Evolutionary conservation across 2,113 vertebrate species (phyloP).

Genomic region (Cheirogaleus medius): DNA sequence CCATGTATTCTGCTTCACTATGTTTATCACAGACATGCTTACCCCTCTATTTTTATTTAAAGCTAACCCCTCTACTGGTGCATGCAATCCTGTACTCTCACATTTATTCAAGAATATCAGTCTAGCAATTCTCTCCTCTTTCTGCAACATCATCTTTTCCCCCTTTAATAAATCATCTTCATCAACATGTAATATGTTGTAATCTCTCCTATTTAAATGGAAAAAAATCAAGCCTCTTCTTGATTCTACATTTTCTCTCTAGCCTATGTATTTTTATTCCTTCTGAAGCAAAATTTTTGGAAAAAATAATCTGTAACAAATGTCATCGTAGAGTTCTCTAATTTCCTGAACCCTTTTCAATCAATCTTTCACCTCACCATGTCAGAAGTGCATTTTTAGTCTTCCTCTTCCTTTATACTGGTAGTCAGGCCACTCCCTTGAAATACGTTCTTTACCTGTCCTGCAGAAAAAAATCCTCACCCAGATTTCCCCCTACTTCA

Average conservation of each 20-base stretch:
- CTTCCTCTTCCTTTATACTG: background rate
- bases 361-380: background rate
- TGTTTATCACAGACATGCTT: background rate
- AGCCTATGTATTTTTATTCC: background rate
- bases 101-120: background rate
- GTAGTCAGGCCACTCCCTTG: background rate
- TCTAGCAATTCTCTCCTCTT: background rate
- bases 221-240: background rate
- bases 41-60: background rate
- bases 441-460: background rate
- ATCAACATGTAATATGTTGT: background rate
- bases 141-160: background rate
- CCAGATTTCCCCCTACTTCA: background rate
- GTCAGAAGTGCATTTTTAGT: background rate
- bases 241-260: background rate
- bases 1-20: background rate
- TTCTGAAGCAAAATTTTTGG: background rate
- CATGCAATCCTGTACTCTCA: background rate
- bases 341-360: background rate
- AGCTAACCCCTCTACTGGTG: rapidly evolving
- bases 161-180: background rate
- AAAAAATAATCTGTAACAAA: background rate
- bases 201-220: background rate
- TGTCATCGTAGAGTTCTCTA: background rate
- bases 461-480: background rate